These are phyloP conservation scores for Neomorphus geoffroyi DNA, from an alignment of 2,797 vertebrate genomes.

Conservation along the genomic window DNA sequence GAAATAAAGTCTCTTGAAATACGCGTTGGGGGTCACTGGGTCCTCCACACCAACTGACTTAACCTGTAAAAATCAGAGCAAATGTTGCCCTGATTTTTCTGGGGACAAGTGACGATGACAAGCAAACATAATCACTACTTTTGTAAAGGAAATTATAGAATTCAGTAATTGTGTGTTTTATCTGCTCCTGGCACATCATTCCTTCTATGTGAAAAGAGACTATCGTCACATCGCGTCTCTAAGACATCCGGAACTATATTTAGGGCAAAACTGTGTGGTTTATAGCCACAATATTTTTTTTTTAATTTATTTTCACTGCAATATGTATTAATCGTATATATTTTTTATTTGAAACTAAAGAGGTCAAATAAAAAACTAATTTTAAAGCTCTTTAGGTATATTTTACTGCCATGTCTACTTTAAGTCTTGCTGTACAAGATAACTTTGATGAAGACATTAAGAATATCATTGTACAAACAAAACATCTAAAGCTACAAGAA, in stretches of 20 bases:
- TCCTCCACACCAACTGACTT: background rate
- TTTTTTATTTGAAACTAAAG: constrained; percentile 79
- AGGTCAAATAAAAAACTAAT: background rate
- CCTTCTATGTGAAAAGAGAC: constrained; percentile 81
- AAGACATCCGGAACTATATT: constrained; percentile 78
- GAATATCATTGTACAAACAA: background rate
- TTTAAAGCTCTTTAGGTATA: background rate
- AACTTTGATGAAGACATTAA: background rate
- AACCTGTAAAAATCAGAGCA: background rate
- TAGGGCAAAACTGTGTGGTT: constrained; percentile 77
- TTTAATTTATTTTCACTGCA: constrained; percentile 69
- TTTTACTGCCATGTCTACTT: background rate
- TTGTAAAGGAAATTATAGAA: background rate
- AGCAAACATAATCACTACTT: accelerated
- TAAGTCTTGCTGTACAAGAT: background rate
- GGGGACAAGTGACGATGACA: background rate
- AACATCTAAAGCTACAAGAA: background rate
- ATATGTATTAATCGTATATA: constrained; percentile 80
- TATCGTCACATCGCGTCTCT: constrained; percentile 80
- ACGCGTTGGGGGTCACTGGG: accelerated
- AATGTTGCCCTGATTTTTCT: background rate
- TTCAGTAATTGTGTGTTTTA: constrained; percentile 26
- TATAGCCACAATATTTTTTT: constrained; percentile 32
- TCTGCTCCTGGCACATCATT: constrained; percentile 80
- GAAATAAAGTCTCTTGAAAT: background rate